Evolutionary conservation across 2,797 vertebrate species (phyloP), one percentile per base, ranked within the genome.

Genomic region (Cheirogaleus major): DNA sequence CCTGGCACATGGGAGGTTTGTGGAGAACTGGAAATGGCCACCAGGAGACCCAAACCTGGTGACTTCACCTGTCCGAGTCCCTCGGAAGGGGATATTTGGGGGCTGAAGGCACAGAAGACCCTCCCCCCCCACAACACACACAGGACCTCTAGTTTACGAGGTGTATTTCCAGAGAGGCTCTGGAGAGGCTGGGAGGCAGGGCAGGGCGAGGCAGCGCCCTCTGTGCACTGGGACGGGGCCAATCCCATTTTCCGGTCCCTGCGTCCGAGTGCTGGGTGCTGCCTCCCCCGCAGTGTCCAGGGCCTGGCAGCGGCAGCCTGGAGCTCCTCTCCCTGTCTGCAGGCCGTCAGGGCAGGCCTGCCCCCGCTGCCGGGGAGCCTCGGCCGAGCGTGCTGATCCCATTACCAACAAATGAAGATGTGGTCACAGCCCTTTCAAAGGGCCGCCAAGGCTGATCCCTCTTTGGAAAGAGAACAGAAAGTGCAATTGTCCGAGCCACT

Each of bases 391-490:
- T 93, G 97, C 95, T 99, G 99, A 99, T 99, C 99, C 99, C 98
- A 99, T 99, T 99, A 99, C 80, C 95, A 97, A 97, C 99, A 99
- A 99, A 99, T 99, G 99, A 99, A 99, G 99, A 99, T 98, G 98
- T 99, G 98, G 98, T 98, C 98, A 86, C 98, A 97, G 98, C 98
- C 98, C 98, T 98, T 98, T 98, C 98, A 95, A 98, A 98, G 98
- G 35, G 88, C 98, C 98, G 98, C 99, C 98, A 97, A 98, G 98
- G 98, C 98, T 98, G 98, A 98, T 98, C 98, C 97, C 81, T 97
- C 96, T 98, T 98, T 96, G 96, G 65, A 96, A 95, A 97, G 95
- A 97, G 98, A 98, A 96, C 88, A 98, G 96, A 96, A 98, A 97
- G 93, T 97, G 97, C 98, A 98, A 95, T 94, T 96, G 98, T 97